Base-by-base conservation (phyloP, 2,113 vertebrate species). In the Alexandromys fortis region DNA sequence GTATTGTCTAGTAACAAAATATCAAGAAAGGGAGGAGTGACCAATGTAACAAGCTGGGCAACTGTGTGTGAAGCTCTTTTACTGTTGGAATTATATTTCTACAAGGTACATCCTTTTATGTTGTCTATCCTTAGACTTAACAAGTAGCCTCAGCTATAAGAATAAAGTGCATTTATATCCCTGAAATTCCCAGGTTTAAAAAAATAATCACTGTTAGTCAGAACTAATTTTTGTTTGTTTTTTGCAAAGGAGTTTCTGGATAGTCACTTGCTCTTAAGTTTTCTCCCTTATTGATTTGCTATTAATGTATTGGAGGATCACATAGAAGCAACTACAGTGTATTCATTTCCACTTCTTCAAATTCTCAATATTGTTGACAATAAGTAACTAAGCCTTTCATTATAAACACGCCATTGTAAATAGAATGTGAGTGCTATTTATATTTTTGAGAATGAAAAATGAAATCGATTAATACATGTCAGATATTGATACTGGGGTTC, bases 1-100 rank as follows among this genome's bases (percentile, higher is more conserved):
- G 55, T 92, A 22, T 94, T 96, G 8, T 78, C 49, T 94, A 52
- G 38, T 87, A 91, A 94, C 16, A 89, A 45, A 96, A 77, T 67
- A 79, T 85, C 52, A 70, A 75, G 14, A 61, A 82, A 90, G 14
- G 35, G 30, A 88, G 8, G 63, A 38, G 14, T 45, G 38, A 92
- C 45, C 26, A 92, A 65, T 45, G 16, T 2, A 78, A 22, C 82
- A 63, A 68, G 63, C 35, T 93, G 8, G 88, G 45, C 1, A 87
- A 33, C 12, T 79, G 1, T 92, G 35, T 91, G 77, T 19, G 33
- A 89, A 95, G 55, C 2, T 24, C 85, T 86, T 24, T 83, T 24
- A 22, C 68, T 76, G 77, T 76, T 22, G 49, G 78, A 87, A 55
- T 87, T 82, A 26, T 78, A 26, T 93, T 92, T 94, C 49, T 4